phyloP scores from a whole-genome alignment of 2,113 vertebrate genomes.

The Polypterus bichir region DNA sequence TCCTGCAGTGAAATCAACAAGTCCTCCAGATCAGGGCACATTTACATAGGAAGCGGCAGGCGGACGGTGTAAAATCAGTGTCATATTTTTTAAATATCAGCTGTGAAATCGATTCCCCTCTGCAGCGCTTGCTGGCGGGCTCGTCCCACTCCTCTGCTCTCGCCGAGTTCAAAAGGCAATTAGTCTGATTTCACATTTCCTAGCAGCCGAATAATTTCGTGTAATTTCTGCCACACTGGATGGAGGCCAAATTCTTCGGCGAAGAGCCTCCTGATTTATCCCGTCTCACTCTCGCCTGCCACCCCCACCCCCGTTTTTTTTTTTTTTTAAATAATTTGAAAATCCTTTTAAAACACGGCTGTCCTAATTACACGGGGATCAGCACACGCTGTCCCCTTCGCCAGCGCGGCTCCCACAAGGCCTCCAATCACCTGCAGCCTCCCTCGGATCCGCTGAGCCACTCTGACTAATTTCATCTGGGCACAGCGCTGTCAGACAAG shows the following conservation, averaged over 20 bases:
- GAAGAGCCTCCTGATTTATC: slow-evolving; percentile 57
- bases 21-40: slow-evolving; percentile 26
- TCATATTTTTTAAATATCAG: slow-evolving; percentile 32
- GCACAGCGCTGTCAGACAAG: slow-evolving; percentile 86
- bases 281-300: slow-evolving; percentile 26
- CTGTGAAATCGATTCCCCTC: slow-evolving; percentile 37
- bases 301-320: slow-evolving; percentile 13
- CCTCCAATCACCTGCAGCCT: slow-evolving; percentile 73
- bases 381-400: slow-evolving; percentile 60
- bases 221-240: slow-evolving; percentile 73
- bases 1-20: slow-evolving; percentile 24
- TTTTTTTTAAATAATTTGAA: slow-evolving; percentile 64
- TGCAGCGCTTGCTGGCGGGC: slow-evolving; percentile 15
- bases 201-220: slow-evolving; percentile 73
- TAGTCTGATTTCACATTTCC: slow-evolving; percentile 80
- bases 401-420: slow-evolving; percentile 66
- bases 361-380: slow-evolving; percentile 78
- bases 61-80: slow-evolving; percentile 29
- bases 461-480: slow-evolving; percentile 90
- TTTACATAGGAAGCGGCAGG: slow-evolving; percentile 31
- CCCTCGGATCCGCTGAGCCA: slow-evolving; percentile 67
- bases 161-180: slow-evolving; percentile 69
- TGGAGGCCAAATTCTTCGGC: slow-evolving; percentile 69
- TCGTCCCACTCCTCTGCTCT: slow-evolving; percentile 21
- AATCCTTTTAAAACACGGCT: slow-evolving; percentile 71